A percentile compares a stretch with the other conserved stretches of the same genome.
phyloP scores from a whole-genome alignment of 1,140 invertebrate species.

The Apis dorsata region DNA sequence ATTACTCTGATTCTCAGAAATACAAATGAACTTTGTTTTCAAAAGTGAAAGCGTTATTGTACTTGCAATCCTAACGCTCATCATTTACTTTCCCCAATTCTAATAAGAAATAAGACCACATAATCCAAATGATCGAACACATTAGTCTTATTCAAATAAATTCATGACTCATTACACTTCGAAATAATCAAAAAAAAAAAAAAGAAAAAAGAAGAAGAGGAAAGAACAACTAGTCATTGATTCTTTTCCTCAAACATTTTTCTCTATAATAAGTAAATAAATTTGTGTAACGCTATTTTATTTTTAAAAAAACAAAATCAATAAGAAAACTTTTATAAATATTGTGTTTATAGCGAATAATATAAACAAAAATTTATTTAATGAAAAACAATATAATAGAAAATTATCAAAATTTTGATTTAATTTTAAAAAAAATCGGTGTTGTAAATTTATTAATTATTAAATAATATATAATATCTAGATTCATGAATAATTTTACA shows the following conservation, averaged over 20 bases:
- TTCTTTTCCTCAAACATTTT: neutral
- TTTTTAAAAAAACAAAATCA: neutral
- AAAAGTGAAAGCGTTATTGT: slow-evolving; percentile 15
- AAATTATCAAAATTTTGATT: too few relatives aligned
- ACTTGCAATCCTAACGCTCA: neutral
- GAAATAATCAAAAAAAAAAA: neutral
- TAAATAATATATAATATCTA: too few relatives aligned
- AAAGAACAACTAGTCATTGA: neutral
- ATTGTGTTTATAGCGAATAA: neutral
- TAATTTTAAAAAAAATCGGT: too few relatives aligned
- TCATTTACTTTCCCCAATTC: neutral
- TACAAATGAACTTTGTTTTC: slow-evolving; percentile 7
- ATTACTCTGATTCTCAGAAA: neutral
- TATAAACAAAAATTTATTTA: neutral
- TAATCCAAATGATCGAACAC: neutral
- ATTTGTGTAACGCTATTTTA: neutral
- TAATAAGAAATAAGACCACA: neutral
- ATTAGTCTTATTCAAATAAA: neutral
- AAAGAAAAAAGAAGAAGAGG: neutral
- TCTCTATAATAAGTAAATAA: neutral
- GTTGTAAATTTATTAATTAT: too few relatives aligned
- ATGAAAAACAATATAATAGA: too few relatives aligned
- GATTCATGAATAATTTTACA: too few relatives aligned
- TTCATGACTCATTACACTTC: neutral
- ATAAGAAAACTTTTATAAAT: neutral